Evolutionary conservation across 1,140 invertebrate genomes (phyloP).

Genomic region (Contarinia nasturtii): DNA sequence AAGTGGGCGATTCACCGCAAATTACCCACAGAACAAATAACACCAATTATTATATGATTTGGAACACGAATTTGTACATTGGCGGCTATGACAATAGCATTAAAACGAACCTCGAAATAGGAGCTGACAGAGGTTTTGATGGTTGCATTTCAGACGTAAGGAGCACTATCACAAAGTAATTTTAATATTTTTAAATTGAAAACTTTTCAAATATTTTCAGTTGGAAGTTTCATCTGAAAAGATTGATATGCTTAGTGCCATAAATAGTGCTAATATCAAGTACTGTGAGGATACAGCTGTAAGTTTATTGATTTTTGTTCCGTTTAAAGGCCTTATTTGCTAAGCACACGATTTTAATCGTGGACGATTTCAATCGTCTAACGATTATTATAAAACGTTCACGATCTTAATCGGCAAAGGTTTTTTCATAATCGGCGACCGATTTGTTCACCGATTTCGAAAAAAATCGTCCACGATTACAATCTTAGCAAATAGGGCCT

Average conservation of each 20-base stretch:
- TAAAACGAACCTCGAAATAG: slow-evolving; percentile 45
- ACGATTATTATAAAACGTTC: no score
- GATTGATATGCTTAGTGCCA: slow-evolving; percentile 41
- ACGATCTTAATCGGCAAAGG: no score
- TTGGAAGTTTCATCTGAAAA: slow-evolving; percentile 38
- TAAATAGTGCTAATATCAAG: slow-evolving; percentile 52
- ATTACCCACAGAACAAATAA: slow-evolving; percentile 31
- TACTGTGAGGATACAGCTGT: slow-evolving; percentile 37
- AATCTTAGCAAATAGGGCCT: no score
- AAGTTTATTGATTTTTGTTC: slow-evolving; percentile 9
- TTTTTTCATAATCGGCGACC: no score
- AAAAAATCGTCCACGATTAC: no score
- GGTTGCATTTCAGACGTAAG: slow-evolving; percentile 76
- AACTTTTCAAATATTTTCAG: slow-evolving; percentile 21
- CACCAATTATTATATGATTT: slow-evolving; percentile 31
- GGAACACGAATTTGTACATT: slow-evolving; percentile 65
- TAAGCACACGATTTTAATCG: no score
- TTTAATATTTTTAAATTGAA: slow-evolving; percentile 3
- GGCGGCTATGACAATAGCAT: slow-evolving; percentile 65
- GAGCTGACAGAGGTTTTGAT: slow-evolving; percentile 52
- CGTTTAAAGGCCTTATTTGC: no score
- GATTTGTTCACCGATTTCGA: no score
- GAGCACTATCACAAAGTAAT: no score
- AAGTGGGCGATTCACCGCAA: slow-evolving; percentile 22
- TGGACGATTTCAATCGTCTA: no score